These are phyloP conservation scores for Ormyrus labotus DNA, from an alignment of 2,888 invertebrate genomes.

Conservation along the genomic window DNA sequence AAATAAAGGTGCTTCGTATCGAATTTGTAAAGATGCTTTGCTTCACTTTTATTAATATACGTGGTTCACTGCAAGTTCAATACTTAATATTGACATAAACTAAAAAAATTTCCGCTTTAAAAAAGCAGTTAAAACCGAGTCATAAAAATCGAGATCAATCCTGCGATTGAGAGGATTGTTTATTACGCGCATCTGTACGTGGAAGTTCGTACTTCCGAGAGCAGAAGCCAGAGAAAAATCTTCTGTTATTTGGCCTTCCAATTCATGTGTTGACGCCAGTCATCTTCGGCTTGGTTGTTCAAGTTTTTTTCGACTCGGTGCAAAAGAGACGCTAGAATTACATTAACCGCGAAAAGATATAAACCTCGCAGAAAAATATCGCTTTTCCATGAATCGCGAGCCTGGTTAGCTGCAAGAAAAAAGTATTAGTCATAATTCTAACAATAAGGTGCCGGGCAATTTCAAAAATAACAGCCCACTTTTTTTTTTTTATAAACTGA, in stretches of 20 bases:
- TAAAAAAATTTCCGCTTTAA: not conserved
- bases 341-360: slow-evolving; percentile 27
- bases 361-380: slow-evolving; percentile 19
- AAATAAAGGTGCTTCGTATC: no score
- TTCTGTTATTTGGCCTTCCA: slow-evolving; percentile 50
- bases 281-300: not conserved
- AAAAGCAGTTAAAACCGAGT: not conserved
- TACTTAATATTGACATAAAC: no score
- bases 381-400: slow-evolving; percentile 3
- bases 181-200: not conserved
- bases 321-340: slow-evolving; percentile 47
- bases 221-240: slow-evolving; percentile 19
- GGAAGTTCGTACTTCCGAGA: not conserved
- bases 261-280: slow-evolving; percentile 38
- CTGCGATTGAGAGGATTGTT: no score
- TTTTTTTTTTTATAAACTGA: no score
- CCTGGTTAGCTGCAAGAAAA: no score
- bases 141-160: slow-evolving; percentile 7
- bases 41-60: no score
- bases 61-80: no score
- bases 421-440: no score
- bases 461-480: no score
- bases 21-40: no score
- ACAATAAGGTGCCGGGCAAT: no score
- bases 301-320: slow-evolving; percentile 35